Percentiles rank a stretch among this genome's conserved stretches.
phyloP scores from a whole-genome alignment of 2,888 invertebrate species.

The Tubulanus polymorphus region DNA sequence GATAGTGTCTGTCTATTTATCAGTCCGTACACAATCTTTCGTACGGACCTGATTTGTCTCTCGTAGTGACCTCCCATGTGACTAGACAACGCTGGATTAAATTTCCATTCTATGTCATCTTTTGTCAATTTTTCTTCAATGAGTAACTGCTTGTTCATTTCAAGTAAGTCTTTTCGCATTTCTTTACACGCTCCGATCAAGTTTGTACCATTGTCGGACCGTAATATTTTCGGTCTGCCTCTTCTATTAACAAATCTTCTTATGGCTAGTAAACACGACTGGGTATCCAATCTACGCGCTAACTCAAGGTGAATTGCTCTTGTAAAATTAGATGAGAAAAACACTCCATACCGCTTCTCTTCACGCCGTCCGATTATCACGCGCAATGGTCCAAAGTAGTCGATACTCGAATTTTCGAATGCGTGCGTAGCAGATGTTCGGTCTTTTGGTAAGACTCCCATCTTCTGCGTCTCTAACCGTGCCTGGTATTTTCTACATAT shows the following conservation, averaged over 20 bases:
- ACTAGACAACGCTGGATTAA: not conserved
- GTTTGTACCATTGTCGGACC: slow-evolving; percentile 8
- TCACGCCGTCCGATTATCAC: not conserved
- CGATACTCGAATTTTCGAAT: not conserved
- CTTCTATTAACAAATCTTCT: slow-evolving; percentile 1
- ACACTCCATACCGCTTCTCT: slow-evolving; percentile 13
- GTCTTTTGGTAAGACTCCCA: not conserved
- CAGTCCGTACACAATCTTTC: slow-evolving; percentile 1
- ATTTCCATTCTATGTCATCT: not conserved
- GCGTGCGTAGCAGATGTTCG: not conserved
- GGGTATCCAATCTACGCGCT: slow-evolving; percentile 1
- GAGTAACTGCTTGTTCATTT: not conserved
- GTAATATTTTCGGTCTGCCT: not conserved
- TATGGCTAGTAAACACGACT: slow-evolving; percentile 3
- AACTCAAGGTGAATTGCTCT: slow-evolving; percentile 10
- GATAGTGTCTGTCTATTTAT: not conserved
- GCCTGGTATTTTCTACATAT: not conserved
- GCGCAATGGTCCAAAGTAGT: not conserved
- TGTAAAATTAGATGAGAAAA: slow-evolving; percentile 11
- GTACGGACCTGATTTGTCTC: slow-evolving; percentile 2
- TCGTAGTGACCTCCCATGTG: not conserved
- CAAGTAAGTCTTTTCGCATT: not conserved
- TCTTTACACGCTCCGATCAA: slow-evolving; percentile 2
- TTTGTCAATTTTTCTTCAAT: not conserved
- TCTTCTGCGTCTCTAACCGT: not conserved